Evolutionary conservation across 2,797 vertebrate genomes (phyloP).

Genomic region (Erithacus rubecula): DNA sequence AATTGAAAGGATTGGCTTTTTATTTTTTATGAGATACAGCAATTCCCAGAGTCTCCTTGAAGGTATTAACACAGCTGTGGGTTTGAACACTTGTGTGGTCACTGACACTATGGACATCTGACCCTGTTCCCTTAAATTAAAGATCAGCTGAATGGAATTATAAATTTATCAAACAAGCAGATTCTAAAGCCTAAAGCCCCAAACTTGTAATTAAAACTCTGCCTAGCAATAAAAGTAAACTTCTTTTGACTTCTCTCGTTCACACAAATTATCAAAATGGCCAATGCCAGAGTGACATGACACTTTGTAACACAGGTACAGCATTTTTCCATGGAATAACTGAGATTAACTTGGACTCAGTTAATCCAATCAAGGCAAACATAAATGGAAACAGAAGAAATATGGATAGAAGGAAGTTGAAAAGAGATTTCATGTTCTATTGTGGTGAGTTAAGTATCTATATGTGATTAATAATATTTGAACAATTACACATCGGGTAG

Average conservation of each 20-base stretch:
- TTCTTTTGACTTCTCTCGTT: not conserved
- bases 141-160: not conserved
- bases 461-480: not conserved
- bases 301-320: not conserved
- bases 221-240: not conserved
- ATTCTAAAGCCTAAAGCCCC: not conserved
- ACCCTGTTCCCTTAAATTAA: not conserved
- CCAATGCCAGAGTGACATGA: accelerated
- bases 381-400: not conserved
- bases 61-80: not conserved
- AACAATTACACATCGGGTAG: not conserved
- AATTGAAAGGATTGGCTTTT: not conserved
- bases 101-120: not conserved
- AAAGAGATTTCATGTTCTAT: not conserved
- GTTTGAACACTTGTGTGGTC: not conserved
- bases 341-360: not conserved
- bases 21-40: not conserved
- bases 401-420: not conserved
- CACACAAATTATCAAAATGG: not conserved
- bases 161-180: not conserved
- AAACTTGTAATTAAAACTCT: not conserved
- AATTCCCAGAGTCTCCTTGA: not conserved
- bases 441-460: not conserved
- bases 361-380: not conserved
- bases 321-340: not conserved